Evolutionary conservation across 2,797 vertebrate species (phyloP).

Genomic region (Mionectes olivaceus): DNA sequence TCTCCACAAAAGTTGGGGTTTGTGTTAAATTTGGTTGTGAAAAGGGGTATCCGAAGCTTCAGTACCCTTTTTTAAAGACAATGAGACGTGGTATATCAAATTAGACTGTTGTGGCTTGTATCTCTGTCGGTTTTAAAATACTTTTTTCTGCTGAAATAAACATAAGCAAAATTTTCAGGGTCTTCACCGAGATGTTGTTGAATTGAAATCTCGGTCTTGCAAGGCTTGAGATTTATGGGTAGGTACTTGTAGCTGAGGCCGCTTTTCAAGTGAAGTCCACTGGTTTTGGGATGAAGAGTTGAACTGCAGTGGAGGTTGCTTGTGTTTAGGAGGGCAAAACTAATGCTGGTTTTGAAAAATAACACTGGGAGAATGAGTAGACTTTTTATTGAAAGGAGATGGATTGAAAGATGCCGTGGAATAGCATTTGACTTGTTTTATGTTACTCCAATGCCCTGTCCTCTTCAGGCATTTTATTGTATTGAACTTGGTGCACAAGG

Average conservation of each 20-base stretch:
- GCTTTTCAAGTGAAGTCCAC: neutral
- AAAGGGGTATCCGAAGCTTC: neutral
- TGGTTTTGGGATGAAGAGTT: neutral
- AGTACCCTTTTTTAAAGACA: accelerated
- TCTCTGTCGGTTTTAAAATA: neutral
- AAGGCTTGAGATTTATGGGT: neutral
- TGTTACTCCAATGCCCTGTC: neutral
- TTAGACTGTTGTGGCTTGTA: neutral
- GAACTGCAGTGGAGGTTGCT: neutral
- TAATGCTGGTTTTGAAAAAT: neutral
- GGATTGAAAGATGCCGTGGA: neutral
- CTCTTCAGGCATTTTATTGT: neutral
- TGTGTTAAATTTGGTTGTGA: neutral
- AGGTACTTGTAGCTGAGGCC: neutral
- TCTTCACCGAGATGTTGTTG: neutral
- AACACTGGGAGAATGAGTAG: neutral
- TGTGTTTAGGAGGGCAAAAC: neutral
- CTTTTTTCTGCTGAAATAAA: neutral
- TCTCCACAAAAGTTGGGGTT: neutral
- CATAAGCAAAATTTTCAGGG: neutral
- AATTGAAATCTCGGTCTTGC: neutral
- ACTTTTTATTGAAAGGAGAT: neutral
- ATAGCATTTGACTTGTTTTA: neutral
- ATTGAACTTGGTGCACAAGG: neutral
- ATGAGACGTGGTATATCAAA: accelerated